These are phyloP conservation scores for Tholera decimalis DNA, from an alignment of 2,888 invertebrate genomes.

Conservation along the genomic window DNA sequence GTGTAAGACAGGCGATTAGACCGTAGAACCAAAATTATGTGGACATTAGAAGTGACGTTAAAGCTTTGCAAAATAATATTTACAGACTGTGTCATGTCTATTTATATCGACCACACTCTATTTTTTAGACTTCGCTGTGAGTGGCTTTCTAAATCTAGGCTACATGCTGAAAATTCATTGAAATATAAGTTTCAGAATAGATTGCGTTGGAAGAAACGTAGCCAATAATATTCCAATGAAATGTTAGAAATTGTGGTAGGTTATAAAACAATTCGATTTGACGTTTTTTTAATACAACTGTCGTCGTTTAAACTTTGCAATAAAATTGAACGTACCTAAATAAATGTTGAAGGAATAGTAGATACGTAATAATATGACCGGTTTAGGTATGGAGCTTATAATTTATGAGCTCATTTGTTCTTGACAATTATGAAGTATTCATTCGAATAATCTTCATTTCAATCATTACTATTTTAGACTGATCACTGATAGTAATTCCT, in stretches of 20 bases:
- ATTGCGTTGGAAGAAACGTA: background rate
- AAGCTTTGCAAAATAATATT: conserved; percentile 9
- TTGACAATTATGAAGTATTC: too few relatives aligned
- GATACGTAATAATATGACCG: background rate
- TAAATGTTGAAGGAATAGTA: background rate
- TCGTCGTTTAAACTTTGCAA: background rate
- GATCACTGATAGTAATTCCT: too few relatives aligned
- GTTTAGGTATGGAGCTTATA: background rate
- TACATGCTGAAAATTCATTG: background rate
- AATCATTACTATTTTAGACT: too few relatives aligned
- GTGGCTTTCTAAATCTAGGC: background rate
- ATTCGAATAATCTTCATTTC: too few relatives aligned
- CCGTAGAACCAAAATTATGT: too few relatives aligned
- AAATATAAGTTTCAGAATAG: background rate
- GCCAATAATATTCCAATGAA: background rate
- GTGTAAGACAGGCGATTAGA: background rate
- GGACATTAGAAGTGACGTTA: background rate
- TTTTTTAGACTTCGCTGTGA: background rate
- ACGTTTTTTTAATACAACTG: conserved; percentile 7
- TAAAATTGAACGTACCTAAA: background rate
- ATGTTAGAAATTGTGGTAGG: background rate
- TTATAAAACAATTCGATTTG: background rate
- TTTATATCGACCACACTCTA: background rate
- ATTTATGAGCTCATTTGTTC: too few relatives aligned
- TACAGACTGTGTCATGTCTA: conserved; percentile 5